A percentile compares a stretch with the other conserved stretches of the same genome.
phyloP scores from a whole-genome alignment of 1,140 invertebrate species.

The Bombus picipes region DNA sequence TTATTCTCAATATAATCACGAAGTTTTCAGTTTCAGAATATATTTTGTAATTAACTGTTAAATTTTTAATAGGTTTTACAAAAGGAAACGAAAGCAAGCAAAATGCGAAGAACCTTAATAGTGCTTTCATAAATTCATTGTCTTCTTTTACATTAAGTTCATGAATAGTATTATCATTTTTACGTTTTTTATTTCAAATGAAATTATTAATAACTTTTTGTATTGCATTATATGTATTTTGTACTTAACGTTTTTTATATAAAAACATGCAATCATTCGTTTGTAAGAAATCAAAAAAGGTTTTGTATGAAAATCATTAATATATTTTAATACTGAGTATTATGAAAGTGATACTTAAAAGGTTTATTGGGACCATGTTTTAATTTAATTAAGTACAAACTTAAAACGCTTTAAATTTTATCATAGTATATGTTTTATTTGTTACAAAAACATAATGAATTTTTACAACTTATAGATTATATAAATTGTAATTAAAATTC shows the following conservation, averaged over 20 bases:
- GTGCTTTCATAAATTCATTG: not conserved
- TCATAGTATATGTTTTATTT: constrained; percentile 8
- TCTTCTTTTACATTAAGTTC: not conserved
- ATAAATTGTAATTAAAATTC: not conserved
- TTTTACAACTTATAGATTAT: not conserved
- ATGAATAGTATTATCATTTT: constrained; percentile 16
- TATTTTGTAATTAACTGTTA: not conserved
- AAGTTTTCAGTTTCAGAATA: not conserved
- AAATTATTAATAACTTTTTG: not conserved
- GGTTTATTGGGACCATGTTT: constrained; percentile 4
- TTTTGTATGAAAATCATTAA: not conserved
- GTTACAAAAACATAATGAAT: not conserved
- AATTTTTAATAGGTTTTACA: not conserved
- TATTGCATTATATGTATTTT: constrained; percentile 6
- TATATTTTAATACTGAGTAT: constrained; percentile 19
- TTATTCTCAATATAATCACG: not conserved
- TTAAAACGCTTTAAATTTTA: constrained; percentile 1
- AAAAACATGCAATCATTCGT: constrained; percentile 2
- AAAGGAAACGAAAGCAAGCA: not conserved
- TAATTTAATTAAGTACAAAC: not conserved
- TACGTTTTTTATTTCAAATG: not conserved
- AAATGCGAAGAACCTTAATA: not conserved
- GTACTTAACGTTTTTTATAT: constrained; percentile 40
- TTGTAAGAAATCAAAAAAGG: not conserved
- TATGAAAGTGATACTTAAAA: constrained; percentile 5